Conservation (phyloP, 2,797 vertebrate genomes). For the Muscicapa striata region DNA sequence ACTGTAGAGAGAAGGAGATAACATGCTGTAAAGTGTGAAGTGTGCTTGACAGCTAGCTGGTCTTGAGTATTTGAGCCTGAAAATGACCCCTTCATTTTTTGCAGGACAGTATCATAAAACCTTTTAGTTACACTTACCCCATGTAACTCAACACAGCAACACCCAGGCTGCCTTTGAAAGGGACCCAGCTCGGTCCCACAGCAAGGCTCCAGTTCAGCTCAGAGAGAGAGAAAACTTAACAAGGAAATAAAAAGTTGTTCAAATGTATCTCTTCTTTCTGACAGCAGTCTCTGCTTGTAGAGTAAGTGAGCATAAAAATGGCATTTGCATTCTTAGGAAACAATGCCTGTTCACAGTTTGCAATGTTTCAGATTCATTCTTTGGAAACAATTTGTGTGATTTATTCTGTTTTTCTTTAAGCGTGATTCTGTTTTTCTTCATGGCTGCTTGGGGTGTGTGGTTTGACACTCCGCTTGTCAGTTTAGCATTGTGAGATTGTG, state of each 20-base stretch:
- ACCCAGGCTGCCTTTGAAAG: not conserved
- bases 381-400: conserved; percentile 61
- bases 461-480: conserved; percentile 59
- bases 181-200: not conserved
- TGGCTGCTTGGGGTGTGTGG: conserved; percentile 61
- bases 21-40: not conserved
- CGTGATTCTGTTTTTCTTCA: conserved; percentile 55
- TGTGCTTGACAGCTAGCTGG: not conserved
- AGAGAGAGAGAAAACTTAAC: not conserved
- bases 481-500: conserved; percentile 60
- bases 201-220: not conserved
- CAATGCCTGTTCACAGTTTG: not conserved
- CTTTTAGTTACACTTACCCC: not conserved
- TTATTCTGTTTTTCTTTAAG: conserved; percentile 62
- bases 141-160: not conserved
- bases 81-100: not conserved
- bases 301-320: not conserved
- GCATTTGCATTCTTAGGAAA: not conserved
- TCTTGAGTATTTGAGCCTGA: not conserved
- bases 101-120: not conserved
- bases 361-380: conserved; percentile 34
- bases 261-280: not conserved
- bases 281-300: not conserved
- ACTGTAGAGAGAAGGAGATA: not conserved
- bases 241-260: not conserved